These are phyloP conservation scores for Clitarchus hookeri DNA, from an alignment of 2,888 invertebrate species.

Conservation along the genomic window DNA sequence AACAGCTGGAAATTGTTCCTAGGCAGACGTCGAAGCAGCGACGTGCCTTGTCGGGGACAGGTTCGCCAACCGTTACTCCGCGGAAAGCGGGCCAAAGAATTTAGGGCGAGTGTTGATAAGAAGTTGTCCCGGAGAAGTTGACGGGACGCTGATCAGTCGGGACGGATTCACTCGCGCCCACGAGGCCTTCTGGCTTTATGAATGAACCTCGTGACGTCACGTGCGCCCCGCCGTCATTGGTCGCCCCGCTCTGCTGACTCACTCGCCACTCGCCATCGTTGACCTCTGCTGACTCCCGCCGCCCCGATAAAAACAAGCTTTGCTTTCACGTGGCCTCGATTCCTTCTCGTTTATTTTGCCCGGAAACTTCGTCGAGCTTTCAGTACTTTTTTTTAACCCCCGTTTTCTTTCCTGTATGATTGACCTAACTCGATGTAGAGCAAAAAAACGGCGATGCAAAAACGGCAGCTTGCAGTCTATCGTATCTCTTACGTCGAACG, in stretches of 20 bases:
- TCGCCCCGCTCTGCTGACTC: not conserved
- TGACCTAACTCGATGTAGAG: not conserved
- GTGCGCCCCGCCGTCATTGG: not conserved
- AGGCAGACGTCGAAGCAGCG: too few relatives aligned
- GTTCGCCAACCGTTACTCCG: too few relatives aligned
- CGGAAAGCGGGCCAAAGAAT: too few relatives aligned
- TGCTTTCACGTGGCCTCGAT: conserved; percentile 8
- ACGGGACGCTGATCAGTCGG: too few relatives aligned
- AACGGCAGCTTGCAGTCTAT: not conserved
- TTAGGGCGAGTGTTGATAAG: too few relatives aligned
- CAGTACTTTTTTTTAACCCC: not conserved
- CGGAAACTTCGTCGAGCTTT: not conserved
- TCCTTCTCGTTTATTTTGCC: not conserved
- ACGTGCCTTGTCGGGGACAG: too few relatives aligned
- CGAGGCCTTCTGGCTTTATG: not conserved
- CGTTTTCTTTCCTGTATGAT: not conserved
- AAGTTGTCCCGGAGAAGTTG: too few relatives aligned
- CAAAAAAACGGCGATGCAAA: not conserved
- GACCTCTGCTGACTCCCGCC: not conserved
- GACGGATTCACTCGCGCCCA: too few relatives aligned
- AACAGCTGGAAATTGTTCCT: too few relatives aligned
- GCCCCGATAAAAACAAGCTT: not conserved
- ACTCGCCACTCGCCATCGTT: not conserved
- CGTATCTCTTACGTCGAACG: too few relatives aligned
- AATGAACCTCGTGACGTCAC: not conserved